Evolutionary conservation across 2,797 vertebrate species (phyloP).

Genomic region (Diceros bicornis): DNA sequence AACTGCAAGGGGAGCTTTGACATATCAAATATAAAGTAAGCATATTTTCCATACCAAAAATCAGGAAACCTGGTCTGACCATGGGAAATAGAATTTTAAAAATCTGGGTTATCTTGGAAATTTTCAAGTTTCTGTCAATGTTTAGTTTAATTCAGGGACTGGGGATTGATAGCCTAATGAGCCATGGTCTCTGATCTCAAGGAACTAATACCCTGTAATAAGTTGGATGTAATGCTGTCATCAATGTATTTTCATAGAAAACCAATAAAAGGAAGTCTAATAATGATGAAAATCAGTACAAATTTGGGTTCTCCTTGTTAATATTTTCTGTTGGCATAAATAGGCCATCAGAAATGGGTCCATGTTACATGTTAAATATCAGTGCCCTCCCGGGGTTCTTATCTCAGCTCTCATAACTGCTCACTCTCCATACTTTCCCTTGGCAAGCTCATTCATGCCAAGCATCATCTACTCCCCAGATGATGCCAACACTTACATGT

Average conservation of each 20-base stretch:
- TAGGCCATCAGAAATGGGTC: not conserved
- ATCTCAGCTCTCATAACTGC: not conserved
- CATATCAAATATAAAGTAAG: slow-evolving; percentile 18
- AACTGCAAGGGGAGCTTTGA: slow-evolving; percentile 21
- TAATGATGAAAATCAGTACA: not conserved
- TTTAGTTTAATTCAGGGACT: not conserved
- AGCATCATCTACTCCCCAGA: not conserved
- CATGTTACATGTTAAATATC: not conserved
- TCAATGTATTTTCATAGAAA: slow-evolving; percentile 40
- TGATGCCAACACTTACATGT: not conserved
- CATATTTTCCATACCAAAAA: not conserved
- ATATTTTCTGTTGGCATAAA: not conserved
- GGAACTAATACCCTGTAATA: not conserved
- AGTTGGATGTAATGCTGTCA: not conserved
- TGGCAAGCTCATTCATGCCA: not conserved
- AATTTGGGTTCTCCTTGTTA: not conserved
- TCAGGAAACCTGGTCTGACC: not conserved
- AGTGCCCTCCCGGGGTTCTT: not conserved
- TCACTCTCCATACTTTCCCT: not conserved
- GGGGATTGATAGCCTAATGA: not conserved
- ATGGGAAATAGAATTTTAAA: slow-evolving; percentile 23
- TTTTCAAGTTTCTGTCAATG: slow-evolving; percentile 15
- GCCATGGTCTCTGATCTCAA: not conserved
- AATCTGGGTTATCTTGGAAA: slow-evolving; percentile 14
- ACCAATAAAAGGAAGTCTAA: not conserved